phyloP scores from a whole-genome alignment of 2,888 invertebrate genomes.

The Drepanosiphum platanoidis region DNA sequence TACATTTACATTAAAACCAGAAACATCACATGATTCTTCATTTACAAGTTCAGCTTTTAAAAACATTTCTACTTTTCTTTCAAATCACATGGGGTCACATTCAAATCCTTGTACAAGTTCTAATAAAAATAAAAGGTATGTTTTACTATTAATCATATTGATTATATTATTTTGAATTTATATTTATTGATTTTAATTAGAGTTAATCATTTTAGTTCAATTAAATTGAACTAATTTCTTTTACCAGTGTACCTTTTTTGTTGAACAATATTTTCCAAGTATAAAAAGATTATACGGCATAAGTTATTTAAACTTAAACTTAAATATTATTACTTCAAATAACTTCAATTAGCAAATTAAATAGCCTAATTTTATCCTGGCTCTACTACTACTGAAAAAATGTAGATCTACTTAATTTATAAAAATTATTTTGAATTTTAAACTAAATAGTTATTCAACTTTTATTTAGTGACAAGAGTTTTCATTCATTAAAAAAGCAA shows the following conservation, averaged over 20 bases:
- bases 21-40: conserved; percentile 65
- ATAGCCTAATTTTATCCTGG: no score
- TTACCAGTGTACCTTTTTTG: not conserved
- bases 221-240: not conserved
- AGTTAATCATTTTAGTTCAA: not conserved
- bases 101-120: conserved; percentile 33
- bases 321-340: not conserved
- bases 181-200: not conserved
- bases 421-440: not conserved
- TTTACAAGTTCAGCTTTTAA: conserved; percentile 65
- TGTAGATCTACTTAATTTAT: no score
- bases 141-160: not conserved
- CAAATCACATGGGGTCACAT: conserved; percentile 51
- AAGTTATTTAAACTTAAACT: not conserved
- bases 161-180: not conserved
- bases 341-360: not conserved
- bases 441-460: not conserved
- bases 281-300: not conserved
- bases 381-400: no score
- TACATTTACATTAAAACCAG: conserved; percentile 63
- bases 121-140: conserved; percentile 60
- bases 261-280: not conserved
- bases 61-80: conserved; percentile 64
- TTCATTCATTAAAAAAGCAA: conserved; percentile 80
- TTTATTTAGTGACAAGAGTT: conserved; percentile 70